Evolutionary conservation across 2,888 invertebrate species (phyloP), one percentile per base, ranked within the genome.

Genomic region (Anodontia alba): DNA sequence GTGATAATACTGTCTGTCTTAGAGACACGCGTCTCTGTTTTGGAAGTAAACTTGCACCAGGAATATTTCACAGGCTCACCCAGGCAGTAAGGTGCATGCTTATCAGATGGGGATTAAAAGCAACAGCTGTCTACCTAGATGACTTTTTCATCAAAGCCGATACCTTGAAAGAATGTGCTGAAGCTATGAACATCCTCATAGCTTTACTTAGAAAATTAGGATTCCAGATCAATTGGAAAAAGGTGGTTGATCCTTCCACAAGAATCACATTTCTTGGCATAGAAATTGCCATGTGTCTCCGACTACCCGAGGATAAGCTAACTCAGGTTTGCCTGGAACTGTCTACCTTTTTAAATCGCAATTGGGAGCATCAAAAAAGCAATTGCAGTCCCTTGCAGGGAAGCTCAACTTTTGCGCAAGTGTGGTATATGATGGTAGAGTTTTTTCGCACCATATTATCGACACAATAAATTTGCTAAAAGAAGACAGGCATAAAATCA

Each of bases 11-110:
- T n/a, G 51, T 51, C 5, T 51, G n/a, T 20, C 51, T 51, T 26
- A 42, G 49, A 29, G 71, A 67, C 29, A 57, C 26, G 68, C 76
- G 51, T 51, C 51, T 51, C 20, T 51, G 51, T 20, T 51, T 51
- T 51, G 51, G 51, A 12, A 51, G 51, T n/a, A 70, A 43, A 62
- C 31, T 49, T 20, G 71, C 76, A 8, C 76, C 76, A 10, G 62
- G 71, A 17, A 77, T 77, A n/a, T 77, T 77, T 71, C 51, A 51
- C 20, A 51, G 51, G 20, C 51, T 51, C 23, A 51, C 76, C 57
- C 76, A 76, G 69, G 51, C 51, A 7, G 51, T 51, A 12, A 51
- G 51, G 20, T n/a, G 51, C 20, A 51, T 51, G 51, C 23, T 51
- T n/a, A n/a, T 51, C 51, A 51, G 51, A 51, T n/a, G 23, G 10